Base-by-base conservation (phyloP, 2,888 invertebrate genomes). In the Tiphia femorata region DNA sequence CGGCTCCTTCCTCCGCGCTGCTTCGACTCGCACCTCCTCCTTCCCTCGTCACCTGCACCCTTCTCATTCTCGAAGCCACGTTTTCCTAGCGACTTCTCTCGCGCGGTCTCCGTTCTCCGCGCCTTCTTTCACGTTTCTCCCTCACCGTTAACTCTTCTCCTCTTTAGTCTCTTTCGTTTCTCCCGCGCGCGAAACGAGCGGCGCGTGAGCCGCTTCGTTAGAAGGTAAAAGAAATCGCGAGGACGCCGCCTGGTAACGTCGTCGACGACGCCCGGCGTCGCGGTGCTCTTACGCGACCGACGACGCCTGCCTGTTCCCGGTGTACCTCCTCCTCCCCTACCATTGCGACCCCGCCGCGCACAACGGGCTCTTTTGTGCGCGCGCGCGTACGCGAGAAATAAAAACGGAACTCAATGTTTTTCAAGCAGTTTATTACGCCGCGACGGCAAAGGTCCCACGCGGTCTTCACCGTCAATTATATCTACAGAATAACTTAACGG, bases 401-500 rank as follows among this genome's bases (percentile, higher is more conserved):
- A 62, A 69, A 59, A 64, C 54, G 49, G 56, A 58, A 65, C 55
- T 60, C 55, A 52, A 67, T 64, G 72, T 74, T 68, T 69, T 67
- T 72, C 67, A 69, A 67, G 72, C 72, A 70, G 72, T 77, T 77
- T 78, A 75, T 76, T 71, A 67, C 76, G 58, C 65, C 62, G 68
- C 73, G 59, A 33, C 60, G 52, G 70, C 59, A 57, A 70, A 69
- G 73, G 76, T 78, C 78, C 73, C 78, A 72, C 73, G 73, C 76
- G 73, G 73, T 66, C 77, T 78, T 73, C 71, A 76, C 71, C 79
- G 78, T 81, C 80, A 81, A 81, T 81, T 82, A 82, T 81, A 81
- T 81, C 78, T 78, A 74, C 75, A 76, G 81, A 81, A 82, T 82
- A 81, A 80, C 77, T 81, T 80, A 81, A 82, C 79, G 80, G 80